Conservation (phyloP, 2,113 vertebrate species). For the Choloepus hoffmanni region DNA sequence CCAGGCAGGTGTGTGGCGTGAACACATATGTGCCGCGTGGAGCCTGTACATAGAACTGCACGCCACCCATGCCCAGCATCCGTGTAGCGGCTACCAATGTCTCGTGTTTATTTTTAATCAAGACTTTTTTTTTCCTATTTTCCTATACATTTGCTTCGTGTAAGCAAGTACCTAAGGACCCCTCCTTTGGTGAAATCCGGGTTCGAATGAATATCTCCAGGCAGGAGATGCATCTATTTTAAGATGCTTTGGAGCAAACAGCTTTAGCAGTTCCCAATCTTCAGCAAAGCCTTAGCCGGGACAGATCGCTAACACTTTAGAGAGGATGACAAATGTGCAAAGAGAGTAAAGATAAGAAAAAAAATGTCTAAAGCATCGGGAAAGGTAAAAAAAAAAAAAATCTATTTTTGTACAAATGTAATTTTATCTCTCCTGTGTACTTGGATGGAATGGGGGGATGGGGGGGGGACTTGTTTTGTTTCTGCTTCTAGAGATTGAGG, state of each 20-base stretch:
- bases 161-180: constrained; percentile 69
- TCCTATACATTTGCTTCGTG: constrained; percentile 71
- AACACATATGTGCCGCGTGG: constrained; percentile 73
- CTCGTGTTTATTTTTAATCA: constrained; percentile 63
- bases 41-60: constrained; percentile 76
- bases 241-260: constrained; percentile 83
- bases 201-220: constrained; percentile 79
- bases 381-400: constrained; percentile 86
- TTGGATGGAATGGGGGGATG: constrained; percentile 79
- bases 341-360: constrained; percentile 76
- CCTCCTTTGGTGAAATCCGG: constrained; percentile 79
- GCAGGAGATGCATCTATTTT: constrained; percentile 89
- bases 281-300: constrained; percentile 84
- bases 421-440: constrained; percentile 89
- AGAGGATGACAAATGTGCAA: constrained; percentile 67
- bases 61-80: constrained; percentile 68
- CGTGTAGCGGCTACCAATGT: constrained; percentile 68
- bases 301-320: constrained; percentile 56
- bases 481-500: constrained; percentile 77
- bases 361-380: constrained; percentile 86
- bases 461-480: constrained; percentile 78
- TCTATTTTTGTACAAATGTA: constrained; percentile 94
- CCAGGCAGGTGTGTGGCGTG: constrained; percentile 50
- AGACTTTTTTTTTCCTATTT: constrained; percentile 50
- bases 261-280: constrained; percentile 78